phyloP scores from a whole-genome alignment of 1,140 invertebrate genomes.

The Caenorhabditis latens region DNA sequence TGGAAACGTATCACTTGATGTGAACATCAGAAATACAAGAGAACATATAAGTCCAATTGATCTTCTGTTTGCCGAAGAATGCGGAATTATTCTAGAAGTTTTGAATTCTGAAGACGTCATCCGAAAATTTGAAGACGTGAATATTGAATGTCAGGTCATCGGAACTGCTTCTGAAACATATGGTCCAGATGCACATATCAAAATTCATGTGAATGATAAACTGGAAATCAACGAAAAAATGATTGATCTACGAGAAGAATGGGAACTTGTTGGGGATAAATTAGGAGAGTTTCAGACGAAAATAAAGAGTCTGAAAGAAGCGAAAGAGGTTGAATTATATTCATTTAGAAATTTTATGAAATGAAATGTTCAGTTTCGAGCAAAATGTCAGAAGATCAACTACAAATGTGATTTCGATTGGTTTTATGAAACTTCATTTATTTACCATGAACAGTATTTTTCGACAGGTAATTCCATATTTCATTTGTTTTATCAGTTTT shows the following conservation, averaged over 20 bases:
- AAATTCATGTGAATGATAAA: slow-evolving; percentile 82
- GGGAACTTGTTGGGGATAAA: slow-evolving; percentile 95
- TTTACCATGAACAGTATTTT: slow-evolving; percentile 50
- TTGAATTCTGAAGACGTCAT: slow-evolving; percentile 81
- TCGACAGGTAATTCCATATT: slow-evolving; percentile 37
- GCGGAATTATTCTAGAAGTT: slow-evolving; percentile 92
- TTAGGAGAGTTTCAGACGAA: slow-evolving; percentile 88
- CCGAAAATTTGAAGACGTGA: slow-evolving; percentile 80
- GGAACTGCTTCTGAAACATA: slow-evolving; percentile 81
- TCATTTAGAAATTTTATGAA: background rate
- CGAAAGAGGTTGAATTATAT: slow-evolving; percentile 43
- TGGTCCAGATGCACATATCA: slow-evolving; percentile 83
- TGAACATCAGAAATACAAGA: slow-evolving; percentile 6
- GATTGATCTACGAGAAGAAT: slow-evolving; percentile 84
- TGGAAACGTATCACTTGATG: slow-evolving; percentile 86
- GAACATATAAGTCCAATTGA: background rate
- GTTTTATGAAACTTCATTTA: slow-evolving; percentile 78
- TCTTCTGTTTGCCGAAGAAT: slow-evolving; percentile 88
- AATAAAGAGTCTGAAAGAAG: slow-evolving; percentile 83
- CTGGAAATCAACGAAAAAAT: slow-evolving; percentile 83
- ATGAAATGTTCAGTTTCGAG: background rate
- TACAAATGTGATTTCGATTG: slow-evolving; percentile 83
- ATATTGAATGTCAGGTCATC: slow-evolving; percentile 82
- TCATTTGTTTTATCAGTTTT: slow-evolving; percentile 3
- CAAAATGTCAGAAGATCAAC: slow-evolving; percentile 63